A percentile compares a stretch with the other conserved stretches of the same genome.
These are phyloP conservation scores for Spialia ferax DNA, from an alignment of 2,888 invertebrate genomes.

Conservation along the genomic window DNA sequence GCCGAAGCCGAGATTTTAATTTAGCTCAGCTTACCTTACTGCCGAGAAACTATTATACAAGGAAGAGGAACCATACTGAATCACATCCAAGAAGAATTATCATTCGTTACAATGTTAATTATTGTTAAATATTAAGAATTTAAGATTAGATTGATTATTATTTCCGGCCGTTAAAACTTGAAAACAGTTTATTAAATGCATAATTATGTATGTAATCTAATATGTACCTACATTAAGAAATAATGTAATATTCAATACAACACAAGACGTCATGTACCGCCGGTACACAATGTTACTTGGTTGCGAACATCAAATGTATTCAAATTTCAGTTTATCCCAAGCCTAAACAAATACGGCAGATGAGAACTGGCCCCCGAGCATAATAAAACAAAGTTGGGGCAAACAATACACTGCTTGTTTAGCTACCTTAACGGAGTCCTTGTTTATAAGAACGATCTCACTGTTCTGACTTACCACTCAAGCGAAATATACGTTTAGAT, in stretches of 20 bases:
- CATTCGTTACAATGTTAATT: background rate
- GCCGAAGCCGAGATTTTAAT: slow-evolving; percentile 32
- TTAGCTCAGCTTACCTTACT: slow-evolving; percentile 27
- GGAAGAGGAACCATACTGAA: slow-evolving; percentile 2
- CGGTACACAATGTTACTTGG: background rate
- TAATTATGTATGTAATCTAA: no score
- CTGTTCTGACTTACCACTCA: background rate
- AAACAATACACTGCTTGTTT: slow-evolving; percentile 37
- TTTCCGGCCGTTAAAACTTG: no score
- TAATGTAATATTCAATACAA: background rate
- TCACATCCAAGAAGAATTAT: background rate
- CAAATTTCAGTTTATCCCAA: slow-evolving; percentile 47
- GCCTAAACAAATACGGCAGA: slow-evolving; percentile 49
- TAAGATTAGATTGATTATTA: no score
- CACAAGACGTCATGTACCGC: background rate
- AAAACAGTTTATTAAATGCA: no score
- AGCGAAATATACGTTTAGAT: background rate
- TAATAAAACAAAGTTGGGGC: slow-evolving; percentile 36
- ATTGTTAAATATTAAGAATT: no score
- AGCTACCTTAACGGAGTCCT: slow-evolving; percentile 8
- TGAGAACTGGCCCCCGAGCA: slow-evolving; percentile 32
- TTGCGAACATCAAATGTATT: slow-evolving; percentile 41
- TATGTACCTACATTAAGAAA: background rate
- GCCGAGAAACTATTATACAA: slow-evolving; percentile 10
- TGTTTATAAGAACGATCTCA: background rate